Evolutionary conservation across 1,140 invertebrate genomes (phyloP).

Genomic region (Drosophila parvula): DNA sequence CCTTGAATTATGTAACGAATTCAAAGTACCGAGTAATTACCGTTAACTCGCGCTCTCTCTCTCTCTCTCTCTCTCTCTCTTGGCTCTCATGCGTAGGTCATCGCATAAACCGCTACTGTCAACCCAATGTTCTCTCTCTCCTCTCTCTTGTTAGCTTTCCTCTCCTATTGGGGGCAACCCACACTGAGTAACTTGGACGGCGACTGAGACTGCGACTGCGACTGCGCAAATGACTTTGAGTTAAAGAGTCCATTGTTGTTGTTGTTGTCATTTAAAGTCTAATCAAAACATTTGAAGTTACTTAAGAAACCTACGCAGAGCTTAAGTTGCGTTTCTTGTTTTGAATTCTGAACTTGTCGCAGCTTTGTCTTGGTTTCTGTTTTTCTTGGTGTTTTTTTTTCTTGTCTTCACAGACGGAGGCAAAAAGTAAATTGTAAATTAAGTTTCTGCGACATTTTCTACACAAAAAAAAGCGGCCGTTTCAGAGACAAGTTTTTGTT

Average conservation of each 20-base stretch:
- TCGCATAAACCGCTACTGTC: not conserved
- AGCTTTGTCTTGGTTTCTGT: constrained; percentile 43
- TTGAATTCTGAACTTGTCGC: constrained; percentile 76
- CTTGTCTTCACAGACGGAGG: constrained; percentile 31
- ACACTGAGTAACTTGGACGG: constrained; percentile 48
- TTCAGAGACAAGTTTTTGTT: constrained; percentile 36
- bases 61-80: not conserved
- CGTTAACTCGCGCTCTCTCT: not conserved
- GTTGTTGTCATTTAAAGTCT: constrained; percentile 77
- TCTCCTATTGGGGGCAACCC: constrained; percentile 52
- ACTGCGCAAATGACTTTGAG: constrained; percentile 67
- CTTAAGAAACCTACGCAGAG: constrained; percentile 79
- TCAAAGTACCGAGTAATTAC: not conserved
- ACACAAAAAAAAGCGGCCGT: constrained; percentile 27
- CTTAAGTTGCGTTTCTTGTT: constrained; percentile 82
- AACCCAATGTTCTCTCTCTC: constrained; percentile 4
- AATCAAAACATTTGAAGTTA: constrained; percentile 82
- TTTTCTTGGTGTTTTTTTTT: constrained; percentile 7
- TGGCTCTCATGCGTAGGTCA: not conserved
- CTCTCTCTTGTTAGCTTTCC: not conserved
- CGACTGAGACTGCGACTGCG: constrained; percentile 21
- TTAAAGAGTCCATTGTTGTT: constrained; percentile 55
- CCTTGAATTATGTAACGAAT: not conserved
- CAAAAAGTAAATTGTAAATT: constrained; percentile 52
- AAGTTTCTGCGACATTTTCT: constrained; percentile 51